Evolutionary conservation across 1,140 invertebrate genomes (phyloP).

Genomic region (Lepidotrigona ventralis): DNA sequence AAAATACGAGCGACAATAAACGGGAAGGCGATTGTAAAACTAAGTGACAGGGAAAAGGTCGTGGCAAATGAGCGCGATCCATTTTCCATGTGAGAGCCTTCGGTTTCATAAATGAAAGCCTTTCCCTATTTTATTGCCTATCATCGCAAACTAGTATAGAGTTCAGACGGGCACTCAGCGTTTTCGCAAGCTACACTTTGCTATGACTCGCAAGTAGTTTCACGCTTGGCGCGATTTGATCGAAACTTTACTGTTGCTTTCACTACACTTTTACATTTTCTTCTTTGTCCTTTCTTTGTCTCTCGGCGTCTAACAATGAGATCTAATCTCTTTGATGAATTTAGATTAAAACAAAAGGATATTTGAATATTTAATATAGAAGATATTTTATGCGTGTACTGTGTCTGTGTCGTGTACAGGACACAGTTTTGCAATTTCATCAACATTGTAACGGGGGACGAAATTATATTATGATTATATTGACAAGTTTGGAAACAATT

Average conservation of each 20-base stretch:
- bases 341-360: too few relatives aligned
- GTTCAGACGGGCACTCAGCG: not conserved
- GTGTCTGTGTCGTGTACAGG: too few relatives aligned
- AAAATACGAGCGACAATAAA: constrained; percentile 33
- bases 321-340: too few relatives aligned
- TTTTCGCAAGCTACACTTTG: not conserved
- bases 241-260: not conserved
- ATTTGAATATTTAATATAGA: too few relatives aligned
- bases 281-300: too few relatives aligned
- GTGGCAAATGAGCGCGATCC: constrained; percentile 15
- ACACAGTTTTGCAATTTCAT: too few relatives aligned
- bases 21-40: constrained; percentile 17
- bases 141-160: not conserved
- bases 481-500: too few relatives aligned
- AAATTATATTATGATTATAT: too few relatives aligned
- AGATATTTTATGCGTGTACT: too few relatives aligned
- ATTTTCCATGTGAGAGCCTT: not conserved
- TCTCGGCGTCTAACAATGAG: too few relatives aligned
- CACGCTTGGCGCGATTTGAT: not conserved
- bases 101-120: constrained; percentile 19
- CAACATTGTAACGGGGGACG: too few relatives aligned
- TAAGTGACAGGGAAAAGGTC: constrained; percentile 7
- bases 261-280: not conserved
- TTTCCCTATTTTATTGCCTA: constrained; percentile 16
- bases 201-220: not conserved